phyloP scores from a whole-genome alignment of 2,797 vertebrate genomes.

The Enteromius fasciolatus region DNA sequence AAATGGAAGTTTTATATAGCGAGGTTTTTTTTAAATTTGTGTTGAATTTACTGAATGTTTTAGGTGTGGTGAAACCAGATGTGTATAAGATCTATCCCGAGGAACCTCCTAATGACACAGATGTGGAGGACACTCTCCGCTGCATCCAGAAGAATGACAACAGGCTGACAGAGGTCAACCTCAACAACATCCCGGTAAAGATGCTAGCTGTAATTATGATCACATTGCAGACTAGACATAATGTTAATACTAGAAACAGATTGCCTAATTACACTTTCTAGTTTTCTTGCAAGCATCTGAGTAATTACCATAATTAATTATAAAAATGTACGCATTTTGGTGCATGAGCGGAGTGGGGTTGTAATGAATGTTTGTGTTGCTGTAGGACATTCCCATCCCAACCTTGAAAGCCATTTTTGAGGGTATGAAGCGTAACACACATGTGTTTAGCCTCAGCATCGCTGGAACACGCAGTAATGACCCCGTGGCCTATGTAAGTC shows the following conservation, averaged over 20 bases:
- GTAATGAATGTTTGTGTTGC: not conserved
- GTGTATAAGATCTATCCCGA: slow-evolving; percentile 90
- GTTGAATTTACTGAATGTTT: not conserved
- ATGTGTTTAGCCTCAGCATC: slow-evolving; percentile 87
- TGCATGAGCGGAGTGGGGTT: not conserved
- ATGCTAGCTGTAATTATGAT: not conserved
- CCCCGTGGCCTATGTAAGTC: slow-evolving; percentile 82
- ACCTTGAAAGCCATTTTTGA: slow-evolving; percentile 88
- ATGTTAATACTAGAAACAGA: not conserved
- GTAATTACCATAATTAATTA: not conserved
- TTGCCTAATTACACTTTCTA: not conserved
- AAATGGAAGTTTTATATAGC: not conserved
- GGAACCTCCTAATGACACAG: slow-evolving; percentile 91
- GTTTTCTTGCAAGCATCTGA: slow-evolving; percentile 10
- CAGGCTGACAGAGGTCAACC: slow-evolving; percentile 88
- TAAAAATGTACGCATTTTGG: not conserved
- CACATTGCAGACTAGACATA: not conserved
- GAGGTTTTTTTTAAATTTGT: not conserved
- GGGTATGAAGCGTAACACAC: slow-evolving; percentile 89
- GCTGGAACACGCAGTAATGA: slow-evolving; percentile 94
- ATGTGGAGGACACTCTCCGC: slow-evolving; percentile 88
- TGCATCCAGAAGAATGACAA: slow-evolving; percentile 86
- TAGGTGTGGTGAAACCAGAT: slow-evolving; percentile 93
- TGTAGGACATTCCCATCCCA: slow-evolving; percentile 90
- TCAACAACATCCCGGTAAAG: slow-evolving; percentile 95